Evolutionary conservation across 2,797 vertebrate genomes (phyloP).

Genomic region (Acrocephalus scirpaceus): DNA sequence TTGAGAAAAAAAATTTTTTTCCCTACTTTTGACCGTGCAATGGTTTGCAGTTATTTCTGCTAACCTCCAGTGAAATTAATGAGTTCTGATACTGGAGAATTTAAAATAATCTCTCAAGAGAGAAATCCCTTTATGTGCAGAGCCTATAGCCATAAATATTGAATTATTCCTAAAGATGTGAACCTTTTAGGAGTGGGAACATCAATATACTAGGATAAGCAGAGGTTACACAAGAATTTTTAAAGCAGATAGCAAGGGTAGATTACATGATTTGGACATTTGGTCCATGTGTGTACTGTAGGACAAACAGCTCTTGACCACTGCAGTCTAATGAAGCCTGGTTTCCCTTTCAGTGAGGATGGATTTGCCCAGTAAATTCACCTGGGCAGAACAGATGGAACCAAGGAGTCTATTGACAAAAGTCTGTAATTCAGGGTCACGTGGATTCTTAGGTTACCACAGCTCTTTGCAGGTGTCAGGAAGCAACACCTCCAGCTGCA

Average conservation of each 20-base stretch:
- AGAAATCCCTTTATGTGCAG: background rate
- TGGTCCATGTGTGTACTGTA: background rate
- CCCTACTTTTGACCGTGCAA: background rate
- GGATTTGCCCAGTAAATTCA: background rate
- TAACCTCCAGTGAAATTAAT: background rate
- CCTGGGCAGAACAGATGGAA: background rate
- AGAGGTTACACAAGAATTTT: background rate
- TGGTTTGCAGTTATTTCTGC: background rate
- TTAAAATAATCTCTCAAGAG: background rate
- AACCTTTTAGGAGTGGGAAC: background rate
- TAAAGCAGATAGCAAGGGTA: background rate
- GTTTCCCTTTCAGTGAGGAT: background rate
- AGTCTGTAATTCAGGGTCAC: background rate
- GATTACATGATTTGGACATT: background rate
- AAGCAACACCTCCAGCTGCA: background rate
- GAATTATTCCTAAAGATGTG: background rate
- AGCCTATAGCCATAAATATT: background rate
- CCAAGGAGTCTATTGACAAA: background rate
- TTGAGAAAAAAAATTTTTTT: background rate
- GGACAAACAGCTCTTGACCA: background rate
- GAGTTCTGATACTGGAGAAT: background rate
- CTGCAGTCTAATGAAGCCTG: background rate
- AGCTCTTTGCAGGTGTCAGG: background rate
- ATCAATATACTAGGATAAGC: background rate
- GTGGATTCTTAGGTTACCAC: accelerated